phyloP scores from a whole-genome alignment of 2,797 vertebrate species.

The Thalassophryne amazonica region DNA sequence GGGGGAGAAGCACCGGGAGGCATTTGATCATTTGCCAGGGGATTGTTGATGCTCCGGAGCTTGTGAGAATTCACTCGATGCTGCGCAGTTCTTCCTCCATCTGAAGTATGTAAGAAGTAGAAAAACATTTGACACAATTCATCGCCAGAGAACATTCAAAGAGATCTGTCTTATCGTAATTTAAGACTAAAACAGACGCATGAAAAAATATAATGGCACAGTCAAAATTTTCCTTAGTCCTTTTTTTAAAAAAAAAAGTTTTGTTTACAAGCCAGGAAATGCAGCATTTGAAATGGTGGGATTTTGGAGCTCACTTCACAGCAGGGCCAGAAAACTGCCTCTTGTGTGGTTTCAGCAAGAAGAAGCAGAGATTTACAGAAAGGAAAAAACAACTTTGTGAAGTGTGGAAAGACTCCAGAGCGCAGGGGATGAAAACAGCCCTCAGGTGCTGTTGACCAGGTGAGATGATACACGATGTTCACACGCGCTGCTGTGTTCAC shows the following conservation, averaged over 20 bases:
- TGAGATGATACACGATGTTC: constrained; percentile 10
- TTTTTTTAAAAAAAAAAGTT: too few species aligned
- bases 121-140: too few species aligned
- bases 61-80: constrained; percentile 14
- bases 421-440: constrained; percentile 42
- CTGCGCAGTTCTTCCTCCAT: constrained; percentile 5
- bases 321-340: constrained; percentile 11
- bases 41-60: constrained; percentile 53
- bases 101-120: too few species aligned
- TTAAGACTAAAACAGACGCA: too few species aligned
- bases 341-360: constrained; percentile 25
- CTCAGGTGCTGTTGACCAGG: constrained; percentile 45
- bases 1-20: neutral
- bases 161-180: too few species aligned
- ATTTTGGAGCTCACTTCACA: constrained; percentile 18
- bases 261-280: too few species aligned
- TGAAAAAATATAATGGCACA: too few species aligned
- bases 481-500: constrained; percentile 25
- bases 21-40: constrained; percentile 40
- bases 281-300: neutral
- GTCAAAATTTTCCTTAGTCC: too few species aligned
- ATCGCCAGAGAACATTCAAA: too few species aligned
- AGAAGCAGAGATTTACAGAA: constrained; percentile 23
- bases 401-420: constrained; percentile 5
- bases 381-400: constrained; percentile 38